Conservation (phyloP, 2,113 vertebrate genomes). For the human (Homo sapiens) region GRCh38 chr22:36912001-36912500, state of each 20-base stretch:
- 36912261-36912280: neutral
- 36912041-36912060: neutral
- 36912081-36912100: neutral
- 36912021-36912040: neutral
- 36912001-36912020: neutral
- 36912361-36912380: neutral
- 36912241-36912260: neutral
- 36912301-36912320: neutral
- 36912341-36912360: accelerated
- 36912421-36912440: accelerated
- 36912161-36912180: neutral
- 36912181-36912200: neutral
- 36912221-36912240: neutral
- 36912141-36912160: neutral
- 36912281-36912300: neutral
- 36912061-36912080: neutral
- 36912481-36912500: neutral
- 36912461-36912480: neutral
- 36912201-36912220: no score
- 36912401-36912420: no score
- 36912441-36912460: neutral
- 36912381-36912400: accelerated
- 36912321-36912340: neutral
- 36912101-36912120: neutral
- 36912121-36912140: neutral